These are phyloP conservation scores for Archips crataeganus DNA, from an alignment of 2,888 invertebrate species.

Conservation along the genomic window DNA sequence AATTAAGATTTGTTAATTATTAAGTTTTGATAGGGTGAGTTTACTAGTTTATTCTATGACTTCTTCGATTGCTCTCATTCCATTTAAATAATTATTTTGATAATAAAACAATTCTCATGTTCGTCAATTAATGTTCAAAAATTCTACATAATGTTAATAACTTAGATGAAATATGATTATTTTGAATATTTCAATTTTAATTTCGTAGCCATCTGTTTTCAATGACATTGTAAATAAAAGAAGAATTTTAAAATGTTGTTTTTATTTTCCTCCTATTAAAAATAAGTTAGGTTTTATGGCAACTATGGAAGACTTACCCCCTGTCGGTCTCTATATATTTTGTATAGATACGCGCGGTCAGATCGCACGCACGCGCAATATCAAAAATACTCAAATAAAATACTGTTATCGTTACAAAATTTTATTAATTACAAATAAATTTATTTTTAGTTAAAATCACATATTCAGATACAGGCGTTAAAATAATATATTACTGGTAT, in stretches of 20 bases:
- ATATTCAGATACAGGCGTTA: slow-evolving; percentile 38
- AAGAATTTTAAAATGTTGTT: slow-evolving; percentile 50
- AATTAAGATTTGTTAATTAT: slow-evolving; percentile 47
- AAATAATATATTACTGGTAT: slow-evolving; percentile 40
- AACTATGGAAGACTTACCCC: too few relatives aligned
- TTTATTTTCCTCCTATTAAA: not conserved
- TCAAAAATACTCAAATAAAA: not conserved
- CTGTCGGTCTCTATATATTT: too few relatives aligned
- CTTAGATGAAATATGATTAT: slow-evolving; percentile 33
- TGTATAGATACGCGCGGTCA: too few relatives aligned
- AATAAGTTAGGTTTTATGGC: not conserved
- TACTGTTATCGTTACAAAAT: slow-evolving; percentile 13
- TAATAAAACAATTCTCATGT: slow-evolving; percentile 32
- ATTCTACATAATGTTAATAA: slow-evolving; percentile 26
- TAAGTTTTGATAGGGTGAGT: slow-evolving; percentile 41
- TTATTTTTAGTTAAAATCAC: slow-evolving; percentile 41
- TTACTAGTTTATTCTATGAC: slow-evolving; percentile 39
- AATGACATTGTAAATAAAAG: slow-evolving; percentile 68
- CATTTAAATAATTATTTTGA: slow-evolving; percentile 45
- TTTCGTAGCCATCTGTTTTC: slow-evolving; percentile 40
- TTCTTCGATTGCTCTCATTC: slow-evolving; percentile 47
- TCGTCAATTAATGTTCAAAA: slow-evolving; percentile 48
- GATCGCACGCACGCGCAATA: too few relatives aligned
- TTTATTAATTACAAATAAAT: slow-evolving; percentile 39
- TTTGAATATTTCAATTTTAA: slow-evolving; percentile 43